phyloP scores from a whole-genome alignment of 2,888 invertebrate species.

The Luperina nickerlii region DNA sequence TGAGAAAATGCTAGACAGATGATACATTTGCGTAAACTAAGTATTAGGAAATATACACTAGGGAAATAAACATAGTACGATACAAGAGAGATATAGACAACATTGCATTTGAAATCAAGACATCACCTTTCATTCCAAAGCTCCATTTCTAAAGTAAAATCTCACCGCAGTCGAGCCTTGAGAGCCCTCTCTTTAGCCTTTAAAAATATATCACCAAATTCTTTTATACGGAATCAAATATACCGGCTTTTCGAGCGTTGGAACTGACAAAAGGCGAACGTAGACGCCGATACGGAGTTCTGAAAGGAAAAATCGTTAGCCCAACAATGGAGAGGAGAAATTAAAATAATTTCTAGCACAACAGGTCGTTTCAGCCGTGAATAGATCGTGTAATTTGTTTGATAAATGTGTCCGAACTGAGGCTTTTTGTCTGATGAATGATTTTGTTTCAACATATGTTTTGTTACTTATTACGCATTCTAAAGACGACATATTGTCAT shows the following conservation, averaged over 20 bases:
- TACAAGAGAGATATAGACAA: not conserved
- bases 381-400: constrained; percentile 61
- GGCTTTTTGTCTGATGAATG: constrained; percentile 33
- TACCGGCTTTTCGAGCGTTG: constrained; percentile 51
- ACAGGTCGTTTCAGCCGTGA: constrained; percentile 56
- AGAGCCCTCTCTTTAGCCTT: constrained; percentile 50
- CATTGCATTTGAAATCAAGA: constrained; percentile 32
- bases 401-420: constrained; percentile 57
- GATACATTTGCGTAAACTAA: not conserved
- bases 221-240: constrained; percentile 63
- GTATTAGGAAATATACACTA: not conserved
- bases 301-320: constrained; percentile 62
- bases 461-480: constrained; percentile 8
- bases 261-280: constrained; percentile 58
- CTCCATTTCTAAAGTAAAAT: constrained; percentile 41
- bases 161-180: constrained; percentile 19
- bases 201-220: constrained; percentile 63
- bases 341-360: constrained; percentile 66
- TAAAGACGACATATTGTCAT: not conserved
- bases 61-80: not conserved
- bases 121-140: constrained; percentile 26
- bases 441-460: constrained; percentile 20
- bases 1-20: not conserved
- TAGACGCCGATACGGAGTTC: constrained; percentile 43
- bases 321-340: constrained; percentile 55